A percentile compares a stretch with the other conserved stretches of the same genome.
Evolutionary conservation across 2,797 vertebrate species (phyloP).

Genomic region (Fistularia tabacaria): DNA sequence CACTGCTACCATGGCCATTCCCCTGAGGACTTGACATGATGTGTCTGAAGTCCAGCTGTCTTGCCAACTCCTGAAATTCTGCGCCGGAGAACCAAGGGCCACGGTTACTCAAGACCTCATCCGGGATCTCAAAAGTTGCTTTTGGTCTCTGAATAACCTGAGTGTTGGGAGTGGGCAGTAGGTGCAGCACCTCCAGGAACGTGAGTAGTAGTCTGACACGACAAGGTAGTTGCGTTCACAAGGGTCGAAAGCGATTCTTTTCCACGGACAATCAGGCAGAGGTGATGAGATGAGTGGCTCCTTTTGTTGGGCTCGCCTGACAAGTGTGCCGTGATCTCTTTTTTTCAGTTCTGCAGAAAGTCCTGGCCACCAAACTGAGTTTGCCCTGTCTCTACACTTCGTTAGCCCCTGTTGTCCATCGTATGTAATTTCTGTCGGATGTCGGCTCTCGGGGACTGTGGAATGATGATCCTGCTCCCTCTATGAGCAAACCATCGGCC

Average conservation of each 20-base stretch:
- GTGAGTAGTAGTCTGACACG: too few species aligned
- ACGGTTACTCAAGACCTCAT: neutral
- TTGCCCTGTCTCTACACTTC: slow-evolving; percentile 26
- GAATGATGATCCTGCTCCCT: slow-evolving; percentile 1
- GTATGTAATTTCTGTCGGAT: slow-evolving; percentile 15
- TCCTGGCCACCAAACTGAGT: slow-evolving; percentile 29
- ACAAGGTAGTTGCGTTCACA: too few species aligned
- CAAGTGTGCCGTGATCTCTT: neutral
- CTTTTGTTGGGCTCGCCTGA: slow-evolving; percentile 9
- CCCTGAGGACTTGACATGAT: neutral
- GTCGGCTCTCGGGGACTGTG: slow-evolving; percentile 1
- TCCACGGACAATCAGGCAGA: slow-evolving; percentile 8
- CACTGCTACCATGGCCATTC: neutral
- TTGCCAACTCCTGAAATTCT: neutral
- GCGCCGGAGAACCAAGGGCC: too few species aligned
- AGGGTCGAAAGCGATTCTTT: too few species aligned
- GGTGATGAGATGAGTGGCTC: slow-evolving; percentile 17
- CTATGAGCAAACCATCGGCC: neutral
- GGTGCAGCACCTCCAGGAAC: too few species aligned
- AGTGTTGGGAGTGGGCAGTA: too few species aligned
- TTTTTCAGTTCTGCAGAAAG: slow-evolving; percentile 11
- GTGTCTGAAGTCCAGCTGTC: neutral
- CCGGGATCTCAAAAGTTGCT: neutral
- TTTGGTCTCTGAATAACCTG: too few species aligned
- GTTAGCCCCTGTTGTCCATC: slow-evolving; percentile 23